phyloP scores from a whole-genome alignment of 2,113 vertebrate genomes.

The Ciconia stormi region DNA sequence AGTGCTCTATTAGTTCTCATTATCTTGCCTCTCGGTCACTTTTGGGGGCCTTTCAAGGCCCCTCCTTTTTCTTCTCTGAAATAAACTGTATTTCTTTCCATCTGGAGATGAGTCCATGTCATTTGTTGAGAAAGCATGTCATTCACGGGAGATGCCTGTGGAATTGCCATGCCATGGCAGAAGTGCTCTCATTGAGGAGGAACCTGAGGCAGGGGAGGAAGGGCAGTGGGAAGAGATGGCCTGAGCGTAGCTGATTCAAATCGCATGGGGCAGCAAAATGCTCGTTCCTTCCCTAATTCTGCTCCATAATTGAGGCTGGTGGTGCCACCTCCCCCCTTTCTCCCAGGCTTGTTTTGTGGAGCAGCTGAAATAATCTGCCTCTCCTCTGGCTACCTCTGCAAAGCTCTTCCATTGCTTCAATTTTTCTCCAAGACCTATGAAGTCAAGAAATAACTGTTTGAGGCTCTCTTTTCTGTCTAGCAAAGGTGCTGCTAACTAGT shows the following conservation, averaged over 20 bases:
- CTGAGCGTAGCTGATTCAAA: background rate
- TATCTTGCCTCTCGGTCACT: conserved; percentile 8
- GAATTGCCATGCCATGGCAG: background rate
- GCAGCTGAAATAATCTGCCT: background rate
- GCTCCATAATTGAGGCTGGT: background rate
- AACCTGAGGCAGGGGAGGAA: background rate
- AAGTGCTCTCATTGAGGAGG: background rate
- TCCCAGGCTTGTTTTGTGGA: background rate
- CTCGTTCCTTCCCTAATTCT: background rate
- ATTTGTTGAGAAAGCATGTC: background rate
- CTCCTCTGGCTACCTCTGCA: background rate
- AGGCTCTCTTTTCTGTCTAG: background rate
- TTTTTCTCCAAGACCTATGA: background rate
- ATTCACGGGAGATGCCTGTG: background rate
- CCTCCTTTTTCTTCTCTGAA: background rate
- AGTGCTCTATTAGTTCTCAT: conserved; percentile 44
- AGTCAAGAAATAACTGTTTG: background rate
- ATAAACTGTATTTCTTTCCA: background rate
- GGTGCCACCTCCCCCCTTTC: background rate
- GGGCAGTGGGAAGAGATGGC: background rate
- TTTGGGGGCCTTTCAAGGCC: background rate
- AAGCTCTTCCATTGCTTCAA: background rate
- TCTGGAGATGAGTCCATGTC: background rate
- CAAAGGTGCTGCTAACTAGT: background rate
- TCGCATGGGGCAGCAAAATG: background rate